Evolutionary conservation across 2,113 vertebrate species (phyloP).

Genomic region (Takifugu flavidus): DNA sequence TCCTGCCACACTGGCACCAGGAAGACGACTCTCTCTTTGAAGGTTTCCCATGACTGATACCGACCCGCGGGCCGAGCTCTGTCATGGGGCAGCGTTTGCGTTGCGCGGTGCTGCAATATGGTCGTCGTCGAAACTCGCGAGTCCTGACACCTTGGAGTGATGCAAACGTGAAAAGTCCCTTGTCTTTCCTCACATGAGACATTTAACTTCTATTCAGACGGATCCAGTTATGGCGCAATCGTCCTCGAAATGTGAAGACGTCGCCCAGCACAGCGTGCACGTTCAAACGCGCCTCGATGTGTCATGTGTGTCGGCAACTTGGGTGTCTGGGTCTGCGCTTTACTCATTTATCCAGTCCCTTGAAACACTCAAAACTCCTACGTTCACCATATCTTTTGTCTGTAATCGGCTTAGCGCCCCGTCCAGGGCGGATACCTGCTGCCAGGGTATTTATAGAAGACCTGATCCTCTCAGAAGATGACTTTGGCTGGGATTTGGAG

Average conservation of each 20-base stretch:
- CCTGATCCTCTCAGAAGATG: conserved; percentile 67
- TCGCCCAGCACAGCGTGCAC: too few species aligned
- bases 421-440: conserved; percentile 37
- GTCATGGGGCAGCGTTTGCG: neutral
- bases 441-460: conserved; percentile 61
- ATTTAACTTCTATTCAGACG: too few species aligned
- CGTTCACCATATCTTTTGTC: conserved; percentile 14
- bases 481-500: conserved; percentile 49
- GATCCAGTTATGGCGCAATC: too few species aligned
- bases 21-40: conserved; percentile 51
- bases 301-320: too few species aligned
- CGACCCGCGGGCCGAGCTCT: neutral
- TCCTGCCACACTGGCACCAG: conserved; percentile 63
- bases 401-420: conserved; percentile 62
- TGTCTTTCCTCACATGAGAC: too few species aligned
- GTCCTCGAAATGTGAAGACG: too few species aligned
- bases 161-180: too few species aligned
- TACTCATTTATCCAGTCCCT: neutral
- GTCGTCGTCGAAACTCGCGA: too few species aligned
- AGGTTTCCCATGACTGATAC: conserved; percentile 45
- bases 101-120: too few species aligned
- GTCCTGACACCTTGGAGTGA: too few species aligned
- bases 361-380: neutral
- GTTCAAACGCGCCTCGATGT: too few species aligned
- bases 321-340: neutral